phyloP scores from a whole-genome alignment of 1,140 invertebrate species.

The Hylyphantes graminicola region DNA sequence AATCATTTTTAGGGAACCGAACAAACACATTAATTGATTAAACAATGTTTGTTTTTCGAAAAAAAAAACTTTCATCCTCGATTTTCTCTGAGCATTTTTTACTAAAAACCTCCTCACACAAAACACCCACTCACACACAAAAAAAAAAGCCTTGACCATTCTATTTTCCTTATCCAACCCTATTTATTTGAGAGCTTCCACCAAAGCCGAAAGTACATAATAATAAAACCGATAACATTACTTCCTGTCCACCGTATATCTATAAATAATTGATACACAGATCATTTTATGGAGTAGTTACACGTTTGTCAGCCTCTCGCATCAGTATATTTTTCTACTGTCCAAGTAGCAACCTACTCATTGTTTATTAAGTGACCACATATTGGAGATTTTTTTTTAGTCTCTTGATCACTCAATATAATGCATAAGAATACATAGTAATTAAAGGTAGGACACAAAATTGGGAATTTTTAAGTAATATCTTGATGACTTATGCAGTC shows the following conservation, averaged over 20 bases:
- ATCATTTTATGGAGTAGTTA: background rate
- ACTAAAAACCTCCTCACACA: too few relatives aligned
- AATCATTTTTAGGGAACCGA: too few relatives aligned
- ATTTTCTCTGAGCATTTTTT: too few relatives aligned
- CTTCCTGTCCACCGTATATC: background rate
- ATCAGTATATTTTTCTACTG: background rate
- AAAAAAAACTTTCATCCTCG: too few relatives aligned
- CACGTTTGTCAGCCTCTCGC: background rate
- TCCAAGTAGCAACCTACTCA: conserved; percentile 13
- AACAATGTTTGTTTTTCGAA: too few relatives aligned
- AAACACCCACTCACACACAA: too few relatives aligned
- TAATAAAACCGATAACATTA: conserved; percentile 49
- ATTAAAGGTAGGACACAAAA: conserved; percentile 19
- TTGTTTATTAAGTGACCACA: conserved; percentile 48
- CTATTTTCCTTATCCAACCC: background rate
- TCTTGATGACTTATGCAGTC: too few relatives aligned
- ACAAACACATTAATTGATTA: too few relatives aligned
- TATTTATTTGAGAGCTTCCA: conserved; percentile 15
- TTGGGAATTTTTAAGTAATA: background rate
- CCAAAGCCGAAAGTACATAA: background rate
- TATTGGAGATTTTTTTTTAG: background rate
- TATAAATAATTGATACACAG: conserved; percentile 38
- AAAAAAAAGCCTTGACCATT: too few relatives aligned
- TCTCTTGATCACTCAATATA: conserved; percentile 7
- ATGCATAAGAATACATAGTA: conserved; percentile 1